Conservation (phyloP, 1,140 invertebrate genomes). For the Bemisia tabaci region DNA sequence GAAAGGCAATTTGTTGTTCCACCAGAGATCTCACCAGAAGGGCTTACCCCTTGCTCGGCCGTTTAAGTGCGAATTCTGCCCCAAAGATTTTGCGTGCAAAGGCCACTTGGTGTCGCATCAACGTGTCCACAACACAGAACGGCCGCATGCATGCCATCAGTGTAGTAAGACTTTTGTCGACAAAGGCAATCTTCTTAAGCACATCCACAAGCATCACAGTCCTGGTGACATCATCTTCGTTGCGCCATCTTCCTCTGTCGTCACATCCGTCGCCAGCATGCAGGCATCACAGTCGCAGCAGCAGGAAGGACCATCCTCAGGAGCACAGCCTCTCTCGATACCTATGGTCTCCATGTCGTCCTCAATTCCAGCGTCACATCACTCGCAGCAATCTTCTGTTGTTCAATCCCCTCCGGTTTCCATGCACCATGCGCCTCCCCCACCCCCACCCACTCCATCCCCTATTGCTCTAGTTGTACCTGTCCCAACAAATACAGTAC, state of each 20-base stretch:
- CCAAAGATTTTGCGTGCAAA: slow-evolving; percentile 92
- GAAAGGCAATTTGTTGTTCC: slow-evolving; percentile 28
- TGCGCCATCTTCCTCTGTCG: not conserved
- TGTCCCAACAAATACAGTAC: slow-evolving; percentile 1
- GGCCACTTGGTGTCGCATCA: slow-evolving; percentile 75
- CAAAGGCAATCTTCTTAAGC: slow-evolving; percentile 53
- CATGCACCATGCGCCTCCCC: not conserved
- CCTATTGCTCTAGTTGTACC: slow-evolving; percentile 9
- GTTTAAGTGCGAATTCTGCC: slow-evolving; percentile 86
- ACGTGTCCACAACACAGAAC: slow-evolving; percentile 71
- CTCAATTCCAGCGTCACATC: not conserved
- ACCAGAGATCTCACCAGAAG: slow-evolving; percentile 84
- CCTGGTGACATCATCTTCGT: not conserved
- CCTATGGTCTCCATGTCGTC: not conserved
- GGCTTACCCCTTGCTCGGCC: slow-evolving; percentile 69
- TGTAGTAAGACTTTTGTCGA: slow-evolving; percentile 66
- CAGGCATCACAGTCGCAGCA: not conserved
- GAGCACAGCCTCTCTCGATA: not conserved
- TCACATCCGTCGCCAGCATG: slow-evolving; percentile 1
- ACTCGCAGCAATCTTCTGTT: not conserved
- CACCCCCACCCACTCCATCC: slow-evolving; percentile 1
- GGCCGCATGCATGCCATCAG: slow-evolving; percentile 59
- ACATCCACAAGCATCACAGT: slow-evolving; percentile 30
- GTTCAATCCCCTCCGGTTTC: slow-evolving; percentile 3
- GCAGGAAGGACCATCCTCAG: not conserved